Percentiles rank a stretch among this genome's conserved stretches.
These are phyloP conservation scores for Pogona vitticeps DNA, from an alignment of 2,113 vertebrate species.

Conservation along the genomic window DNA sequence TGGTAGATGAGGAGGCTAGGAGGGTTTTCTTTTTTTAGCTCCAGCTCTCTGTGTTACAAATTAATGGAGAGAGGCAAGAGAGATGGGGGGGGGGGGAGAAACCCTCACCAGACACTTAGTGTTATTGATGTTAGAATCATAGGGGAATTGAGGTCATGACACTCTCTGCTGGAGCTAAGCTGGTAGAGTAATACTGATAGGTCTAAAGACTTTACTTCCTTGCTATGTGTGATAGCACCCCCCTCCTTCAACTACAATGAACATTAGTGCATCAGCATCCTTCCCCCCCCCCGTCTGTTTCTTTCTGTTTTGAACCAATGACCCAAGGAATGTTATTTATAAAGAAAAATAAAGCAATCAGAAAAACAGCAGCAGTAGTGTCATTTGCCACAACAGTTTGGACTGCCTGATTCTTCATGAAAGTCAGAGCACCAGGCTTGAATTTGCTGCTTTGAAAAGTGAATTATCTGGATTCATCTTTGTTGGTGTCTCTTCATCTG, in stretches of 20 bases:
- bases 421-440: not conserved
- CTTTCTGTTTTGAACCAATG: conserved; percentile 3
- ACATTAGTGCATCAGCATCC: not conserved
- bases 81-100: not conserved
- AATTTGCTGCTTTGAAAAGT: not conserved
- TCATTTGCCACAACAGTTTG: not conserved
- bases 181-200: not conserved
- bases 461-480: not conserved
- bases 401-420: not conserved
- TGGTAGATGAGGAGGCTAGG: conserved; percentile 21
- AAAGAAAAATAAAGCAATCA: conserved; percentile 6
- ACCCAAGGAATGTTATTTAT: not conserved
- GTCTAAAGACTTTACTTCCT: conserved; percentile 16
- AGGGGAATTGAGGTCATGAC: conserved; percentile 24
- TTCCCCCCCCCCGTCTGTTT: not conserved
- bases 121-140: conserved; percentile 21
- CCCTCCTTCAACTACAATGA: conserved; percentile 21
- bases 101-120: not conserved
- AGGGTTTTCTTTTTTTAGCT: conserved; percentile 2
- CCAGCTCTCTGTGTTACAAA: conserved; percentile 19
- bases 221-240: not conserved
- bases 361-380: not conserved
- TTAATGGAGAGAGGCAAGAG: conserved; percentile 30
- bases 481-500: not conserved
- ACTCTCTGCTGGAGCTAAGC: not conserved